Base-by-base conservation (phyloP, 2,888 invertebrate genomes). In the Liodrosophila aerea region DNA sequence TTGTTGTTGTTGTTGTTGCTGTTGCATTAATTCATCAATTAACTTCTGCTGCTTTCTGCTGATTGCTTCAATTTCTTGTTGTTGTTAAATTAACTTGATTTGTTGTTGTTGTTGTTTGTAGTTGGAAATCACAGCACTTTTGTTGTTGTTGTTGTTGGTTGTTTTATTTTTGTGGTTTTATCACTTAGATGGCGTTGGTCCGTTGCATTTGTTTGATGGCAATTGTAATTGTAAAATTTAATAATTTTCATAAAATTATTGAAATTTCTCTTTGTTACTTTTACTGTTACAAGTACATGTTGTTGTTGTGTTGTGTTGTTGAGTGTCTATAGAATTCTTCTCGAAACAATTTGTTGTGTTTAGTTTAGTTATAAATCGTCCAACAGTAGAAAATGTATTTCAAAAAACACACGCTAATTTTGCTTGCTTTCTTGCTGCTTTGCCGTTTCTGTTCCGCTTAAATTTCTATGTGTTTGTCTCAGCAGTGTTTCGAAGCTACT, bases 171-270 rank as follows among this genome's bases (percentile, higher is more conserved):
- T 60, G 64, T 75, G 66, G 69, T 70, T 57, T 67, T 86, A 85
- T 84, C 86, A 85, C 85, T 86, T 86, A 69, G 76, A 85, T 85
- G 86, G 85, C 85, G 85, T 83, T 86, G 86, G 85, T 85, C 85
- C 85, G 86, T 85, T 85, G 73, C 85, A 84, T 77, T 83, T 84
- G 71, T 83, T 70, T 75, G 75, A 85, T 85, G 85, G 85, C 85
- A 85, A 86, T 68, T n/a, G n/a, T n/a, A n/a, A 66, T 57, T 76
- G n/a, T n/a, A 61, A 50, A 15, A 63, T 63, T 62, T 51, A 58
- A 70, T 63, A 73, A 70, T 73, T 76, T 70, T 75, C 47, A 67
- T 45, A 73, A 73, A 75, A 72, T 71, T 68, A 68, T 73, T 73
- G 30, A 56, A 58, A 22, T 54, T 52, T 7, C 46, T 34, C 18